These are phyloP conservation scores for Caenorhabditis drosophilae DNA, from an alignment of 2,888 invertebrate genomes.

Conservation along the genomic window DNA sequence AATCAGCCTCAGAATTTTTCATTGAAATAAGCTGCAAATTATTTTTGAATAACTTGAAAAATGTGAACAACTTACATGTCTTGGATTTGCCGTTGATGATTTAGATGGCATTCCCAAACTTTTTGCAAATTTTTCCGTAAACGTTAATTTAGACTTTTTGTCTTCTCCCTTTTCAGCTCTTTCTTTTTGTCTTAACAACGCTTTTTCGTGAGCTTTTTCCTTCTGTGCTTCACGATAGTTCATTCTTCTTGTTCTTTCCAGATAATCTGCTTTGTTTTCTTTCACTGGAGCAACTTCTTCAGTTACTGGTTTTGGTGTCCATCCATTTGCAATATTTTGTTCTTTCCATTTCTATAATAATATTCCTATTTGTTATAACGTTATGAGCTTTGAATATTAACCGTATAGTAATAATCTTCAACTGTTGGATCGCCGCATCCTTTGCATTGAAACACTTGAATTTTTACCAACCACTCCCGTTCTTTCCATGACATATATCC, in stretches of 20 bases:
- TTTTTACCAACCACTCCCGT: slow-evolving; percentile 94
- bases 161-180: slow-evolving; percentile 29
- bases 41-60: slow-evolving; percentile 2
- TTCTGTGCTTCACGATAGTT: slow-evolving; percentile 37
- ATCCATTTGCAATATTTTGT: slow-evolving; percentile 38
- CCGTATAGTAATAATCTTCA: slow-evolving; percentile 93
- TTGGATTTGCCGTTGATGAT: slow-evolving; percentile 48
- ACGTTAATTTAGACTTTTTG: slow-evolving; percentile 17
- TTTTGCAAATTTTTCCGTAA: slow-evolving; percentile 37
- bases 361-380: neutral
- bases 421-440: slow-evolving; percentile 93
- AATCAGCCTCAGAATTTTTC: slow-evolving; percentile 27
- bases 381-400: slow-evolving; percentile 22
- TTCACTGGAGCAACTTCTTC: slow-evolving; percentile 2
- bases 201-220: slow-evolving; percentile 28
- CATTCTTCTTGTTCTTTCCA: slow-evolving; percentile 22
- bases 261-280: slow-evolving; percentile 18
- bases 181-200: slow-evolving; percentile 22
- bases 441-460: slow-evolving; percentile 85
- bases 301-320: slow-evolving; percentile 16
- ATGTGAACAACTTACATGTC: slow-evolving; percentile 46
- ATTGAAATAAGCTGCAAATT: slow-evolving; percentile 14
- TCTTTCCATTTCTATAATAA: slow-evolving; percentile 41
- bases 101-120: slow-evolving; percentile 46
- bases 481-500: slow-evolving; percentile 92